Base-by-base conservation (phyloP, 2,113 vertebrate genomes). In the Scopus umbretta region DNA sequence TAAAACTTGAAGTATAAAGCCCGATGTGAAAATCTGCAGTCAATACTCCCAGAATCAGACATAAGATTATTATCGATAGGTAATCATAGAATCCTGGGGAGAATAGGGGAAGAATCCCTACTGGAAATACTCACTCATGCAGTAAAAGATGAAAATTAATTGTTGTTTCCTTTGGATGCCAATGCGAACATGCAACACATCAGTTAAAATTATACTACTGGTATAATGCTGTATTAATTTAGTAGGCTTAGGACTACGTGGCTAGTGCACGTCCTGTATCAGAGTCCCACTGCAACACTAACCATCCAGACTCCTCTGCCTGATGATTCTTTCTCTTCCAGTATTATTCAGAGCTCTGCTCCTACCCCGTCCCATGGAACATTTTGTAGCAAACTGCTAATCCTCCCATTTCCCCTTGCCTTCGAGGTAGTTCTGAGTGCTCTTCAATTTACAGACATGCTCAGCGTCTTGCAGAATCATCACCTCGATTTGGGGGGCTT, bases 401-500 rank as follows among this genome's bases (percentile, higher is more conserved):
- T 73, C 30, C 13, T 95, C 32, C 50, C 23, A 27, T 29, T 53
- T 80, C 62, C 62, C 38, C 58, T 55, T 87, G 66, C 32, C 26
- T 95, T 88, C 29, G 9, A 55, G 55, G 59, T 15, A 88, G 81
- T 90, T 92, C 26, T 62, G 36, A 80, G n/a, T 3, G 0, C 50
- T 94, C 66, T 88, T 68, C 62, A 59, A 1, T 70, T 88, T 82
- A 36, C 49, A 87, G 42, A 42, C 11, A 66, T 91, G 12, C n/a
- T 95, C 80, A 86, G 42, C 58, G 43, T 84, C 40, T 81, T 94
- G 36, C 86, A 84, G 72, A 88, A 53, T 92, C 83, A 53, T 30
- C 65, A 32, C 45, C 23, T 70, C 88, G 23, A 47, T 91, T 67
- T 86, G 4, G 15, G 21, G n/a, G 20, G 13, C 42, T 81, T 70